phyloP scores from a whole-genome alignment of 2,888 invertebrate species.

The Macaria liturata region DNA sequence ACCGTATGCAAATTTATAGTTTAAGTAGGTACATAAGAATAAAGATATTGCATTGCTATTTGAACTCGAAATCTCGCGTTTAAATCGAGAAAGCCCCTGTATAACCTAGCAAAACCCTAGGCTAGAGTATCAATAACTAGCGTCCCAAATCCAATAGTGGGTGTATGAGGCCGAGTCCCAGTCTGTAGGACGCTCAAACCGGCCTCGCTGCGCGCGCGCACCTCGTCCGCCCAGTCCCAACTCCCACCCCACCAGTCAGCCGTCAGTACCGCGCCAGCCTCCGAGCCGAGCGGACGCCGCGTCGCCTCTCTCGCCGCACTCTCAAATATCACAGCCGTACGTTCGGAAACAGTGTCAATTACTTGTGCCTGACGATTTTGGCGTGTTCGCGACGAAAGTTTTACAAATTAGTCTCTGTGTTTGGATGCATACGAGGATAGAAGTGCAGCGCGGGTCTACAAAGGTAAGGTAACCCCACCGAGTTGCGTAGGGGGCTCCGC shows the following conservation, averaged over 20 bases:
- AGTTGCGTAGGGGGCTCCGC: conserved; percentile 55
- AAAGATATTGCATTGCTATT: too few relatives aligned
- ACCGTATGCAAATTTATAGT: too few relatives aligned
- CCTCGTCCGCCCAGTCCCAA: conserved; percentile 68
- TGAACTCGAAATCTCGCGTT: too few relatives aligned
- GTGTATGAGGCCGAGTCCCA: conserved; percentile 28
- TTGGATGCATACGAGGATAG: conserved; percentile 56
- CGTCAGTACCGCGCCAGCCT: conserved; percentile 64
- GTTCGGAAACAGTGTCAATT: conserved; percentile 65
- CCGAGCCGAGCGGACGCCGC: conserved; percentile 54
- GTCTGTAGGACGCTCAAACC: conserved; percentile 52
- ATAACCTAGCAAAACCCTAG: too few relatives aligned
- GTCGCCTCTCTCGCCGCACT: conserved; percentile 35
- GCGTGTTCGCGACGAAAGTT: conserved; percentile 50
- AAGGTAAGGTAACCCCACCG: conserved; percentile 65
- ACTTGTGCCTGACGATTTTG: conserved; percentile 65
- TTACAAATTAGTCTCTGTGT: conserved; percentile 41
- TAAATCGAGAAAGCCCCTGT: too few relatives aligned
- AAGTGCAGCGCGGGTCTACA: conserved; percentile 47
- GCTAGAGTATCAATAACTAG: not conserved
- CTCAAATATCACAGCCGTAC: conserved; percentile 58
- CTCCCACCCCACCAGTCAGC: conserved; percentile 38
- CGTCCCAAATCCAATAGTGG: conserved; percentile 12
- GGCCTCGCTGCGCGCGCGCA: conserved; percentile 69
- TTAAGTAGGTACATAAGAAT: too few relatives aligned